phyloP scores from a whole-genome alignment of 1,140 invertebrate species.

The Lordiphosa mommai region DNA sequence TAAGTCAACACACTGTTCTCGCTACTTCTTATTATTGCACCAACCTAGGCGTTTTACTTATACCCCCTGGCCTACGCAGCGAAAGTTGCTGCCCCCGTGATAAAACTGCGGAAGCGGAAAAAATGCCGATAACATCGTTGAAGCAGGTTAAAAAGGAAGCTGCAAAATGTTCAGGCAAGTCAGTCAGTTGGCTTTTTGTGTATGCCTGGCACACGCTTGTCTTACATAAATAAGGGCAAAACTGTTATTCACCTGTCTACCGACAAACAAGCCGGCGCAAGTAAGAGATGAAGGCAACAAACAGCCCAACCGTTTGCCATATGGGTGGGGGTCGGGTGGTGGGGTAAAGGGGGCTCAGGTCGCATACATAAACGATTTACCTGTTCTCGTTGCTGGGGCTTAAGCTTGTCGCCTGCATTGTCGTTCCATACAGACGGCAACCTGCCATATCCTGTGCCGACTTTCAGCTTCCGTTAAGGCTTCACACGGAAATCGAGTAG shows the following conservation, averaged over 20 bases:
- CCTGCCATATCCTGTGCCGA: constrained; percentile 27
- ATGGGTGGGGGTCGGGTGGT: background rate
- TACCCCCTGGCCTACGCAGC: background rate
- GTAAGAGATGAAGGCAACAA: constrained; percentile 4
- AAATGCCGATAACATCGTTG: constrained; percentile 67
- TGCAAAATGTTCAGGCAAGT: constrained; percentile 20
- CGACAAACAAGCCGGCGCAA: constrained; percentile 13
- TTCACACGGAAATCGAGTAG: constrained; percentile 64
- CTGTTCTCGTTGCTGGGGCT: constrained; percentile 14
- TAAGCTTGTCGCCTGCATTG: constrained; percentile 61
- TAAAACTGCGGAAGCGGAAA: constrained; percentile 71
- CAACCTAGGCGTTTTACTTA: no score
- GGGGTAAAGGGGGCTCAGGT: background rate
- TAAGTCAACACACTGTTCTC: no score
- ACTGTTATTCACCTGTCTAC: constrained; percentile 67
- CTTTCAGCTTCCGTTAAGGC: constrained; percentile 39
- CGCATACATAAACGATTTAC: constrained; percentile 54
- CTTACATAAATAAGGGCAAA: constrained; percentile 18
- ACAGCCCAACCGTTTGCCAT: constrained; percentile 37
- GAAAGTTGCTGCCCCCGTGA: constrained; percentile 57
- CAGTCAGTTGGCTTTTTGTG: constrained; percentile 35
- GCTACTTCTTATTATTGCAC: no score
- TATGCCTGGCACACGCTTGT: constrained; percentile 57
- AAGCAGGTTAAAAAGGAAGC: constrained; percentile 25
- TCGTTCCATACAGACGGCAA: constrained; percentile 7